Conservation (phyloP, 1,140 invertebrate species). For the Ceratosolen fusciceps region DNA sequence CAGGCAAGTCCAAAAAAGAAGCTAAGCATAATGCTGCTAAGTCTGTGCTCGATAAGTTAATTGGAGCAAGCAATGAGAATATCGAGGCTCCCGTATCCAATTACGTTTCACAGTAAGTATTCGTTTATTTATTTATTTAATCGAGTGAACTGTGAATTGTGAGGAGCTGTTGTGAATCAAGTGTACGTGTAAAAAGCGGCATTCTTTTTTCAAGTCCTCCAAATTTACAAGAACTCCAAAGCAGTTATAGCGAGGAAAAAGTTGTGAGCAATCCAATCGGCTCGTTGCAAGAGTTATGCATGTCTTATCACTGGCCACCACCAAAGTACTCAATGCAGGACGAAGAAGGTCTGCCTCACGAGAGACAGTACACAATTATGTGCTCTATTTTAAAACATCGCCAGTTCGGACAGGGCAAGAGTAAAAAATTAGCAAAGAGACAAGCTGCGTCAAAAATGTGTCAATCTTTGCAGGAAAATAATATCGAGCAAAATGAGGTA, state of each 20-base stretch:
- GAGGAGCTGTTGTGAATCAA: background rate
- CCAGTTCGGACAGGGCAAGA: constrained; percentile 89
- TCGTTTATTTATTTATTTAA: background rate
- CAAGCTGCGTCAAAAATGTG: constrained; percentile 95
- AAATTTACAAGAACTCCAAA: constrained; percentile 64
- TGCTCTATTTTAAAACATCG: constrained; percentile 88
- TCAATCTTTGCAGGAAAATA: constrained; percentile 81
- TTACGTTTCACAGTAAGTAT: constrained; percentile 66
- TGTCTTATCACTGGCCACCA: constrained; percentile 94
- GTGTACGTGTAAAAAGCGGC: constrained; percentile 2
- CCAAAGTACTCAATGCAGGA: constrained; percentile 92
- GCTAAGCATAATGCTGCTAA: constrained; percentile 96
- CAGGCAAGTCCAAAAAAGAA: constrained; percentile 96
- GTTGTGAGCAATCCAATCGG: constrained; percentile 93
- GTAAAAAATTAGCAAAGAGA: constrained; percentile 95
- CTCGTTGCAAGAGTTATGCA: constrained; percentile 95
- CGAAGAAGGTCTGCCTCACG: constrained; percentile 92
- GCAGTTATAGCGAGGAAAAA: constrained; percentile 76
- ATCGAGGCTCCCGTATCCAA: constrained; percentile 64
- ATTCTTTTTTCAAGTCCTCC: constrained; percentile 57
- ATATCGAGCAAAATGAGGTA: constrained; percentile 75
- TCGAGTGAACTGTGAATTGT: too few species aligned
- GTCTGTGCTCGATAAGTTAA: constrained; percentile 83
- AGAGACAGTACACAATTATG: constrained; percentile 92
- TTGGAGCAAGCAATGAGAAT: constrained; percentile 68